These are phyloP conservation scores for Phthorimaea operculella DNA, from an alignment of 1,140 invertebrate genomes.

Conservation along the genomic window DNA sequence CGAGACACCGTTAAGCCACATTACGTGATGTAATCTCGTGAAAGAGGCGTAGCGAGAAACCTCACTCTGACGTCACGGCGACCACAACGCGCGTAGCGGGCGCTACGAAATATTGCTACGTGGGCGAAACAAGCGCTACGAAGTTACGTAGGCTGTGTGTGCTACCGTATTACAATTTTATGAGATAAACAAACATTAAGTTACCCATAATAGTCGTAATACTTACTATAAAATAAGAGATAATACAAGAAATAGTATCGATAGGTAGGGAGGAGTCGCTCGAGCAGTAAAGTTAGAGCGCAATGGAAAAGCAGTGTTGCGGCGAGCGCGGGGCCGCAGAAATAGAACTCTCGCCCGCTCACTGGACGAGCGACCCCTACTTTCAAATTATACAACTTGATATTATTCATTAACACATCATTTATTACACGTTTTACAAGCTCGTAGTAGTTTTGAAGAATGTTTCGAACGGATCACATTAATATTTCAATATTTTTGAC, in stretches of 20 bases:
- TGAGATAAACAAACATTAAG: no score
- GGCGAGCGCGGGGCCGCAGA: neutral
- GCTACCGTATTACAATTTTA: no score
- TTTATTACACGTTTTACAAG: constrained; percentile 23
- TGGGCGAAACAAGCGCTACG: neutral
- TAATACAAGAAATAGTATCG: no score
- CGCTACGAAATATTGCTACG: constrained; percentile 4
- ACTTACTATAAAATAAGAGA: no score
- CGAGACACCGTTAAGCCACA: no score
- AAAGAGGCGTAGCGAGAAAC: neutral
- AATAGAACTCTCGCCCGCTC: neutral
- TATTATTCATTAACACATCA: constrained; percentile 23
- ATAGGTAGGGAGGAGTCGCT: neutral
- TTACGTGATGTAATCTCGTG: neutral
- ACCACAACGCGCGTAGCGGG: neutral
- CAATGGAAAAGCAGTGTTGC: constrained; percentile 1
- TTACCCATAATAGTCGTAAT: no score
- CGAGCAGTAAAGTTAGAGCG: neutral
- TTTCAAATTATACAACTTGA: constrained; percentile 24
- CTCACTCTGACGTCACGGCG: neutral
- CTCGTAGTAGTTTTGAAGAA: constrained; percentile 13
- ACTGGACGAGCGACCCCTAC: neutral
- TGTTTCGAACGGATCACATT: constrained; percentile 2
- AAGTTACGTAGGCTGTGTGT: neutral
- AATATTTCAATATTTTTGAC: no score